phyloP scores from a whole-genome alignment of 2,113 vertebrate genomes.

The Haemorhous mexicanus region DNA sequence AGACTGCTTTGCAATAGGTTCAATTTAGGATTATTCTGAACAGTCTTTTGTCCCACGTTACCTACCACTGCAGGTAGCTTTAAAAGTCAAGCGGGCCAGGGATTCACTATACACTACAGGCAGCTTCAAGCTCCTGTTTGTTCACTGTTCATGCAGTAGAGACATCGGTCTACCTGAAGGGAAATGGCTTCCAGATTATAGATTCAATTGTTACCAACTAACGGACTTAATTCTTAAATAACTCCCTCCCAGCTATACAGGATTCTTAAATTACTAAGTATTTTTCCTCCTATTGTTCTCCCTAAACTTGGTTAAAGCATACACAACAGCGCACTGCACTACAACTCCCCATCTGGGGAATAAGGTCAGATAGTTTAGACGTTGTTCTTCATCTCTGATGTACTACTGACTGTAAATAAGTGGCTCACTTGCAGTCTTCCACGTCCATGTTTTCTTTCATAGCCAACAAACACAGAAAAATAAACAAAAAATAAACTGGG shows the following conservation, averaged over 20 bases:
- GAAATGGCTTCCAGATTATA: neutral
- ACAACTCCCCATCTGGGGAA: neutral
- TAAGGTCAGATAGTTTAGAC: neutral
- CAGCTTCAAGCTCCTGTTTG: neutral
- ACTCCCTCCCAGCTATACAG: neutral
- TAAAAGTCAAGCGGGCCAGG: neutral
- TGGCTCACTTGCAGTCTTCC: neutral
- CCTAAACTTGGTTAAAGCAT: neutral
- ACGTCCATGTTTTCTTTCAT: neutral
- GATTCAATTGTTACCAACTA: neutral
- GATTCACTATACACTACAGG: neutral
- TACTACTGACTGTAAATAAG: fast-evolving
- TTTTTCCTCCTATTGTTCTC: neutral
- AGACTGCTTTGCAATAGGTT: neutral
- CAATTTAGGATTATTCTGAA: neutral
- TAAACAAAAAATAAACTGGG: fast-evolving
- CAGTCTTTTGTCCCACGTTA: neutral
- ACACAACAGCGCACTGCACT: neutral
- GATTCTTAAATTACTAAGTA: neutral
- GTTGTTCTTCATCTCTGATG: neutral
- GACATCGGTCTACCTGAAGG: neutral
- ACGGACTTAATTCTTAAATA: neutral
- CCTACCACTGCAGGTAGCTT: neutral
- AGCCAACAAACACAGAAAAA: neutral
- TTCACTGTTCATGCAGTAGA: neutral